These are phyloP conservation scores for Eristalis intricaria DNA, from an alignment of 2,888 invertebrate species.

Conservation along the genomic window DNA sequence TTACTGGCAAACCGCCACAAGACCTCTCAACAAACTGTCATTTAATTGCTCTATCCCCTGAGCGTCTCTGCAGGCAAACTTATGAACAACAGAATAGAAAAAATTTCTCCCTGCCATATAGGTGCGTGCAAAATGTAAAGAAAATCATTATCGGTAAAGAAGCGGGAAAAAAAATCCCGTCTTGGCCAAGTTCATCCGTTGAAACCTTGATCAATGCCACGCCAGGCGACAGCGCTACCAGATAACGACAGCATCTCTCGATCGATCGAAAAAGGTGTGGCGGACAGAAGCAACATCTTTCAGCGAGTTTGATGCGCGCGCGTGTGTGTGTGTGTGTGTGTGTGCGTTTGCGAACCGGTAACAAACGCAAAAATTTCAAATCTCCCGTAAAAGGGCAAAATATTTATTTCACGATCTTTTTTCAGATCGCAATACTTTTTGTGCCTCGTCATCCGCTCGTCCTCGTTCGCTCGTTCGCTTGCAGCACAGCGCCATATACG, in stretches of 20 bases:
- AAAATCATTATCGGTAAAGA: background rate
- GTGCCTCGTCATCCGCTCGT: background rate
- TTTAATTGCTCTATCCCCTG: background rate
- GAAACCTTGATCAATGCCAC: constrained; percentile 47
- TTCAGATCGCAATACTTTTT: constrained; percentile 35
- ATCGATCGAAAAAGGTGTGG: constrained; percentile 63
- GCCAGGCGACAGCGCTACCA: background rate
- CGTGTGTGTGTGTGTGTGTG: background rate
- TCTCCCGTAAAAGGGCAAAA: constrained; percentile 61
- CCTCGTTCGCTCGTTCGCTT: constrained; percentile 17
- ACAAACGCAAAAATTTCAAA: constrained; percentile 43
- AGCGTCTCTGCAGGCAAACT: background rate
- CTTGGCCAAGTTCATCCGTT: constrained; percentile 55
- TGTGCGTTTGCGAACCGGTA: constrained; percentile 48
- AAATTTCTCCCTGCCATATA: constrained; percentile 63
- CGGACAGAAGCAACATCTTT: constrained; percentile 47
- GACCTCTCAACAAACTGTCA: background rate
- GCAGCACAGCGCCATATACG: background rate
- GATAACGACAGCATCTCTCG: constrained; percentile 23
- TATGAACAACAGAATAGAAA: background rate
- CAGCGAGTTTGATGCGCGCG: background rate
- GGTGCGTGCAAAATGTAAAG: constrained; percentile 1
- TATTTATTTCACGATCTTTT: constrained; percentile 69
- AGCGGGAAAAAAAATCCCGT: constrained; percentile 43
- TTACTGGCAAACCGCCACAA: too few relatives aligned